Evolutionary conservation across 1,140 invertebrate species (phyloP).

Genomic region (Amyelois transitella): DNA sequence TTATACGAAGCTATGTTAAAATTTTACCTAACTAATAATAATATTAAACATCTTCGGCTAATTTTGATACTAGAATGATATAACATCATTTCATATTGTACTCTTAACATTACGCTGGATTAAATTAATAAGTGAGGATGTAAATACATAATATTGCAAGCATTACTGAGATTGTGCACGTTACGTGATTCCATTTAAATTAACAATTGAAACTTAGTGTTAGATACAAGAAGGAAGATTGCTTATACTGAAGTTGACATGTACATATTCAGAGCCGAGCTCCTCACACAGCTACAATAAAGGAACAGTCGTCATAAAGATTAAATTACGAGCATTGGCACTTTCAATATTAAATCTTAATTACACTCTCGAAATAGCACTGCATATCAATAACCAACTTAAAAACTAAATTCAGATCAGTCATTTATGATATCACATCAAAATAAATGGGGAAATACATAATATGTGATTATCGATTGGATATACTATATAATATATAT

Average conservation of each 20-base stretch:
- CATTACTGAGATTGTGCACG: slow-evolving; percentile 75
- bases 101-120: slow-evolving; percentile 74
- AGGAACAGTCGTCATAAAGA: slow-evolving; percentile 73
- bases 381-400: slow-evolving; percentile 75
- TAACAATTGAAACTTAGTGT: slow-evolving; percentile 45
- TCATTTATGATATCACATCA: slow-evolving; percentile 77
- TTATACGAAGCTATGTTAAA: slow-evolving; percentile 75
- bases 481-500: slow-evolving; percentile 69
- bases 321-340: slow-evolving; percentile 76
- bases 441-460: slow-evolving; percentile 75
- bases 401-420: slow-evolving; percentile 77
- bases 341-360: slow-evolving; percentile 75
- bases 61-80: slow-evolving; percentile 77
- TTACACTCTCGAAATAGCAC: slow-evolving; percentile 74
- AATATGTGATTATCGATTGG: slow-evolving; percentile 67
- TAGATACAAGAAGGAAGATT: slow-evolving; percentile 42
- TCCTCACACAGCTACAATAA: slow-evolving; percentile 46
- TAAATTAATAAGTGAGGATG: slow-evolving; percentile 70
- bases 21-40: slow-evolving; percentile 74
- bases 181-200: slow-evolving; percentile 52
- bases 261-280: slow-evolving; percentile 18
- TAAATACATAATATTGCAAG: slow-evolving; percentile 73
- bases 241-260: slow-evolving; percentile 47
- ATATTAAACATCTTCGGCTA: slow-evolving; percentile 74
- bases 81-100: slow-evolving; percentile 75